Evolutionary conservation across 2,797 vertebrate genomes (phyloP).

Genomic region (Myotis pilosus): DNA sequence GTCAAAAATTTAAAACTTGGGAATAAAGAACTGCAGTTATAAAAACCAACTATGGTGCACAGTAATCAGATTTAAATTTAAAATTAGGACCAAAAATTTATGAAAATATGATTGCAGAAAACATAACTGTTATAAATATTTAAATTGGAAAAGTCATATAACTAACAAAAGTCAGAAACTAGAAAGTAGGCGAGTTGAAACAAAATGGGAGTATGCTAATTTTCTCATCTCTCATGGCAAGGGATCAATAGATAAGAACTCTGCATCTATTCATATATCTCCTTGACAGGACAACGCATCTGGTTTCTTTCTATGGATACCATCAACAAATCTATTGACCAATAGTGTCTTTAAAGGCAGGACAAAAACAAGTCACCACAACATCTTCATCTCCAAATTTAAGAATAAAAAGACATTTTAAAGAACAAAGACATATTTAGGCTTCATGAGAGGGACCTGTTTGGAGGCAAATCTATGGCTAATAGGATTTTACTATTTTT

Average conservation of each 20-base stretch:
- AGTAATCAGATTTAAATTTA: constrained; percentile 25
- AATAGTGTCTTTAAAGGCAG: not conserved
- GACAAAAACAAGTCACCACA: not conserved
- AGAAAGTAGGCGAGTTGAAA: not conserved
- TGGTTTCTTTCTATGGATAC: not conserved
- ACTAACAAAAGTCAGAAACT: not conserved
- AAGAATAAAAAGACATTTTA: not conserved
- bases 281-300: not conserved
- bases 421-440: not conserved
- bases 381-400: not conserved
- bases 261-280: not conserved
- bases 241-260: not conserved
- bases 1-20: constrained; percentile 4
- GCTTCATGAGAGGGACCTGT: not conserved
- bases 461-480: constrained; percentile 69
- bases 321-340: not conserved
- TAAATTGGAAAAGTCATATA: not conserved
- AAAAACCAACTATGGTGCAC: not conserved
- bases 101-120: constrained; percentile 17
- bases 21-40: not conserved
- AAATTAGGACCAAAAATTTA: not conserved
- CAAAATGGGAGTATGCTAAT: not conserved
- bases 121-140: not conserved
- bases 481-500: constrained; percentile 71
- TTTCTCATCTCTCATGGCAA: not conserved